Conservation (phyloP, 2,113 vertebrate species). For the Lethenteron reissneri region DNA sequence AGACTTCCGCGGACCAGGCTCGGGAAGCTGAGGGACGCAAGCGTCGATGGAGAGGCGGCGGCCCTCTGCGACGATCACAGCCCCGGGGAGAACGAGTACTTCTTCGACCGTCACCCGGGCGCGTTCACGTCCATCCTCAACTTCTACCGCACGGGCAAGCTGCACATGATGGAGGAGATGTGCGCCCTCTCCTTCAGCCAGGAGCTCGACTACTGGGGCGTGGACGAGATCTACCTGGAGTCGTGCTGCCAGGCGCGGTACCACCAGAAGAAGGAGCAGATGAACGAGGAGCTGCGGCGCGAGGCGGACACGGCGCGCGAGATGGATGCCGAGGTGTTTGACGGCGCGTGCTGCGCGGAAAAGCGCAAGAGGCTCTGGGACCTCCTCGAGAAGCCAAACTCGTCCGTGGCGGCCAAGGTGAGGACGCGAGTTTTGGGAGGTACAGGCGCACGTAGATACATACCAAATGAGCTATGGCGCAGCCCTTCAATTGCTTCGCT, state of each 20-base stretch:
- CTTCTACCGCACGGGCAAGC: slow-evolving; percentile 4
- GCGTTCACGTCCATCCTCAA: slow-evolving; percentile 1
- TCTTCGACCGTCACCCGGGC: slow-evolving; percentile 1
- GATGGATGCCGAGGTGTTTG: neutral
- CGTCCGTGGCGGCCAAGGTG: slow-evolving; percentile 5
- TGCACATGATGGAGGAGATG: slow-evolving; percentile 6
- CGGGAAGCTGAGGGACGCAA: neutral
- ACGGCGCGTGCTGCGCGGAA: neutral
- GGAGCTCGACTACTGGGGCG: slow-evolving; percentile 4
- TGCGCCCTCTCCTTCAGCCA: slow-evolving; percentile 3
- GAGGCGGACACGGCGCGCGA: neutral
- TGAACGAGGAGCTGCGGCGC: slow-evolving; percentile 4
- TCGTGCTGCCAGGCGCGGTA: slow-evolving; percentile 4
- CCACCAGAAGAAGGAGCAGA: slow-evolving; percentile 5
- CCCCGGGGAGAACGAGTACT: neutral
- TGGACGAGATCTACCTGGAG: slow-evolving; percentile 6
- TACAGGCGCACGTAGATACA: no score
- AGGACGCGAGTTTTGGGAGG: neutral
- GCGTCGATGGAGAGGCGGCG: neutral
- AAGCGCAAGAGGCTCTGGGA: slow-evolving; percentile 3
- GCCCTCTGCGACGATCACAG: neutral
- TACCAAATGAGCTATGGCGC: no score
- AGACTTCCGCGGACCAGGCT: neutral
- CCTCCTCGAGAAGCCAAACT: slow-evolving; percentile 4
- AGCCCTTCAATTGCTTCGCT: no score